phyloP scores from a whole-genome alignment of 2,888 invertebrate species.

The Allacma fusca region DNA sequence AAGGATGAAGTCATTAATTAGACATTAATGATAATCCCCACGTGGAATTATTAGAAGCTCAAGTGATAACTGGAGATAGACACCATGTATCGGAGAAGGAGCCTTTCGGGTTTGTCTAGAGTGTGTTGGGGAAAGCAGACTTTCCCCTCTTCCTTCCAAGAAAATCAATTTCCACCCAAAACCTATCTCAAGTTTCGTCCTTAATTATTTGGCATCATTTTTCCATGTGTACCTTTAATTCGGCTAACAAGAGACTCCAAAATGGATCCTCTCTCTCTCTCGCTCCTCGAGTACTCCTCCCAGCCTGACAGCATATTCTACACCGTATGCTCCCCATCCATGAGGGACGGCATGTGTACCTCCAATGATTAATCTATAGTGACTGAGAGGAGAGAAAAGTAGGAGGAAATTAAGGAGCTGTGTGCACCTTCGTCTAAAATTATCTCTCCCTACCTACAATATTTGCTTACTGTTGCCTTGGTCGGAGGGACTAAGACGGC shows the following conservation, averaged over 20 bases:
- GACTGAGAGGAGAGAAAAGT: too few species aligned
- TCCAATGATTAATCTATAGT: too few species aligned
- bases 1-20: neutral
- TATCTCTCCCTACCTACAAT: too few species aligned
- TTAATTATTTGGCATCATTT: slow-evolving; percentile 7
- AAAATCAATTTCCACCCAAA: slow-evolving; percentile 2
- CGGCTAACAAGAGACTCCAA: neutral
- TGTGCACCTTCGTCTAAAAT: too few species aligned
- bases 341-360: too few species aligned
- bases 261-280: neutral
- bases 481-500: too few species aligned
- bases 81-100: neutral
- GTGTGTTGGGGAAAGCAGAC: neutral
- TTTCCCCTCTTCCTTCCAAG: neutral
- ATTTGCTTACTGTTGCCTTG: too few species aligned
- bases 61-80: slow-evolving; percentile 3
- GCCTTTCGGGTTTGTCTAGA: too few species aligned
- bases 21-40: slow-evolving; percentile 16
- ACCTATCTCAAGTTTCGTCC: slow-evolving; percentile 4
- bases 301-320: neutral
- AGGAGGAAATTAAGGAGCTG: too few species aligned
- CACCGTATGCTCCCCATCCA: too few species aligned
- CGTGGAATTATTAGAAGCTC: slow-evolving; percentile 1
- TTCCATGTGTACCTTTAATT: neutral
- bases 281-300: neutral